Base-by-base conservation (phyloP, 2,888 invertebrate genomes). In the Drosophila bunnanda region DNA sequence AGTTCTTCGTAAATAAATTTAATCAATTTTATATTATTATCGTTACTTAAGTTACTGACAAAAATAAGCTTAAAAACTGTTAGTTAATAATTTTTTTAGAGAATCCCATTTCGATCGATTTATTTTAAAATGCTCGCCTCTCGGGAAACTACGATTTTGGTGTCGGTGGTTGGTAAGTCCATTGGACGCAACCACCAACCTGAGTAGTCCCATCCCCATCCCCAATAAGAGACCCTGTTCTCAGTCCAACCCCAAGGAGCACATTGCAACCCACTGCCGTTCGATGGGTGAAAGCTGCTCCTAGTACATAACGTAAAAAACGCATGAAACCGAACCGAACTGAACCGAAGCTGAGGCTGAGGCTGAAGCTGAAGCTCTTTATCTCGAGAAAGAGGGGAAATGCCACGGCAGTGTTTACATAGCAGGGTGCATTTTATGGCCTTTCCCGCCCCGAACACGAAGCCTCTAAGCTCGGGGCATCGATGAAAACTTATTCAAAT, bases 301-400 rank as follows among this genome's bases (percentile, higher is more conserved):
- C 69, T 62, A 76, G 75, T 80, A 82, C 62, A 89, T 87, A 85
- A 85, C 83, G 79, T 86, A 89, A 85, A 90, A 88, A 82, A 80
- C 75, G 77, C 82, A 90, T 89, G 82, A 86, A 82, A 80, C 68
- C 66, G 66, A 78, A 73, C 71, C 55, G 79, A 83, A 71, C 59
- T 25, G 67, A 44, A 34, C 66, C 71, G 84, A 78, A 78, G 50
- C 50, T 32, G 50, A 20, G 15, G 79, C 75, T 79, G 83, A 78
- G 77, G 50, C 50, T 32, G 34, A 34, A 34, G 25, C 22, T 46
- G 28, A 32, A 32, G 80, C 75, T 79, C 78, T 82, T 77, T 79
- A 77, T 72, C 75, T 76, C 64, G 46, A 62, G 30, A 50, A 65
- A 53, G 69, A 86, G 79, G 86, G 90, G 79, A 85, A 85, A 80